Conservation (phyloP, 2,888 invertebrate genomes). For the Matsumyia berberina region DNA sequence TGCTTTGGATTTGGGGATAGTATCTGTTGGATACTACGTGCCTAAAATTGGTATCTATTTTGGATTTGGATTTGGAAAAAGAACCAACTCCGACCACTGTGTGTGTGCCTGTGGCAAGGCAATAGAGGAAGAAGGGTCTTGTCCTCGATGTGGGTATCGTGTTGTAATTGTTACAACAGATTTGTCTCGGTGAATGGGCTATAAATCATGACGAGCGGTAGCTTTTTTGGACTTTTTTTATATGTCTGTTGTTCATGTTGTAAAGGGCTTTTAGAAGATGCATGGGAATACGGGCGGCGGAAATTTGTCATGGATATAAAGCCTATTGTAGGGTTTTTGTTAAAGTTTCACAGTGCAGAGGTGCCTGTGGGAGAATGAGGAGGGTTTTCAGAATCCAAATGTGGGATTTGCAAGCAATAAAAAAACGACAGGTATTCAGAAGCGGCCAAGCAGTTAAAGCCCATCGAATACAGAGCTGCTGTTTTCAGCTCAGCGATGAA, state of each 20-base stretch:
- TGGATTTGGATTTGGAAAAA: conserved; percentile 32
- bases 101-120: neutral
- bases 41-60: conserved; percentile 69
- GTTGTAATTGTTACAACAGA: conserved; percentile 70
- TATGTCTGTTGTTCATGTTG: neutral
- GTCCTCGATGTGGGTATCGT: conserved; percentile 21
- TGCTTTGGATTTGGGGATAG: conserved; percentile 20
- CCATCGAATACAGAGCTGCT: too few relatives aligned
- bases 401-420: too few relatives aligned
- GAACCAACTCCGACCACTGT: neutral
- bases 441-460: too few relatives aligned
- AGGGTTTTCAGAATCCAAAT: too few relatives aligned
- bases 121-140: conserved; percentile 27
- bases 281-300: conserved; percentile 19
- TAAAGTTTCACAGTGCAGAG: neutral
- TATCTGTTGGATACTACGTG: conserved; percentile 68
- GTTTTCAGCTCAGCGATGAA: too few relatives aligned
- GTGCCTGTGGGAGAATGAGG: too few relatives aligned
- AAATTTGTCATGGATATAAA: conserved; percentile 44
- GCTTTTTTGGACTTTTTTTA: conserved; percentile 57
- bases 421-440: too few relatives aligned
- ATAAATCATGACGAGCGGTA: conserved; percentile 70
- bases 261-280: conserved; percentile 15
- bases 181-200: conserved; percentile 61
- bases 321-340: conserved; percentile 35